Percentiles rank a stretch among this genome's conserved stretches.
Evolutionary conservation across 2,888 invertebrate genomes (phyloP).

Genomic region (Chymomyza fuscimana): DNA sequence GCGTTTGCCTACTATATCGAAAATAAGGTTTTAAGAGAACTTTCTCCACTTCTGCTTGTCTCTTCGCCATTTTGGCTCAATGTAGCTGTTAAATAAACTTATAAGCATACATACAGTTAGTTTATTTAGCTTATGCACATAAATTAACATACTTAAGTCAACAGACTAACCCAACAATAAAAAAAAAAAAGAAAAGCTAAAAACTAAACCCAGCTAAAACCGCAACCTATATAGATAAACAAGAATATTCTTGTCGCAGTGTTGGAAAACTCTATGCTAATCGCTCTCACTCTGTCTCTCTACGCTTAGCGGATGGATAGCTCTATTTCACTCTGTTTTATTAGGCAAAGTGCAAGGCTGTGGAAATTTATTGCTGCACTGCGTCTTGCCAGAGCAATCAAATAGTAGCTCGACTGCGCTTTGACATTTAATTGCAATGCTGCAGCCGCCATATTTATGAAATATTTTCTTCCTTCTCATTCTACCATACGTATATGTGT

Average conservation of each 20-base stretch:
- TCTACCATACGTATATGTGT: neutral
- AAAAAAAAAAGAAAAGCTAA: neutral
- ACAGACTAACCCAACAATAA: neutral
- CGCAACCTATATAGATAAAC: neutral
- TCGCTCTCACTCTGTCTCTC: neutral
- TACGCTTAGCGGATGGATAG: neutral
- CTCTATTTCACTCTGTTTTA: neutral
- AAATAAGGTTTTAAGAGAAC: too few relatives aligned
- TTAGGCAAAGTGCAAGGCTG: conserved; percentile 1
- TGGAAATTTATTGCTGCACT: conserved; percentile 42
- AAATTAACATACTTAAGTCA: conserved; percentile 13
- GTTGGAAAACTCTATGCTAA: neutral
- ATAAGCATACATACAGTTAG: neutral
- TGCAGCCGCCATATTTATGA: conserved; percentile 50
- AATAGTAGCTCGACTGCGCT: conserved; percentile 40
- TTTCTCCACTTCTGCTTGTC: too few relatives aligned
- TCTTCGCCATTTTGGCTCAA: neutral
- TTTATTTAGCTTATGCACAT: conserved; percentile 10
- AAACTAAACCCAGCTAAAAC: too few relatives aligned
- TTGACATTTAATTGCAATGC: conserved; percentile 64
- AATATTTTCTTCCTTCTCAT: conserved; percentile 39
- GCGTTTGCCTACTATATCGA: too few relatives aligned
- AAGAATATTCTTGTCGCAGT: neutral
- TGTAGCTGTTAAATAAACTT: neutral
- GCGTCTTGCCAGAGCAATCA: conserved; percentile 27